Conservation (phyloP, 2,113 vertebrate species). For the Panthera leo region DNA sequence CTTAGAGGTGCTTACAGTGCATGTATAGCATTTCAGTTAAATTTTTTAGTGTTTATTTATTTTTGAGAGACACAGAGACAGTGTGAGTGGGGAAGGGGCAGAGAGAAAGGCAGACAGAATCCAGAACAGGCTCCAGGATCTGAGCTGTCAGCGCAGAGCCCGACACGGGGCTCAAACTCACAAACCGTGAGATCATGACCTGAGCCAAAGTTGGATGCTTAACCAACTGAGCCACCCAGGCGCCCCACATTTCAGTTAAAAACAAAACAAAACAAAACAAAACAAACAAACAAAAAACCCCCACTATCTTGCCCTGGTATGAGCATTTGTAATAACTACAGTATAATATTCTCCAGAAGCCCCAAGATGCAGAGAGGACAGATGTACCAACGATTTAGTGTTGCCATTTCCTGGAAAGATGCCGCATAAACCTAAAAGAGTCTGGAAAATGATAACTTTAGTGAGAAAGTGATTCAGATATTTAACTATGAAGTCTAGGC, state of each 20-base stretch:
- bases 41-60: no score
- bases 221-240: no score
- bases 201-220: no score
- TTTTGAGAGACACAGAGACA: no score
- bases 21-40: background rate
- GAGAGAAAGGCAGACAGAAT: no score
- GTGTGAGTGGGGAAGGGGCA: no score
- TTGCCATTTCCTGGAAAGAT: background rate
- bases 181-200: no score
- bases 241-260: background rate
- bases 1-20: background rate
- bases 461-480: background rate
- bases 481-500: background rate
- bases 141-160: no score
- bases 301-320: background rate
- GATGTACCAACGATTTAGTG: background rate
- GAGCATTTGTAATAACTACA: background rate
- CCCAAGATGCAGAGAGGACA: background rate
- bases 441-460: background rate
- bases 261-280: background rate
- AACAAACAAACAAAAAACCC: no score
- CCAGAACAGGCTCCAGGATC: no score
- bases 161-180: no score
- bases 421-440: background rate
- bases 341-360: background rate